Conservation (phyloP, 1,140 invertebrate genomes). For the Tetragonula clypearis region DNA sequence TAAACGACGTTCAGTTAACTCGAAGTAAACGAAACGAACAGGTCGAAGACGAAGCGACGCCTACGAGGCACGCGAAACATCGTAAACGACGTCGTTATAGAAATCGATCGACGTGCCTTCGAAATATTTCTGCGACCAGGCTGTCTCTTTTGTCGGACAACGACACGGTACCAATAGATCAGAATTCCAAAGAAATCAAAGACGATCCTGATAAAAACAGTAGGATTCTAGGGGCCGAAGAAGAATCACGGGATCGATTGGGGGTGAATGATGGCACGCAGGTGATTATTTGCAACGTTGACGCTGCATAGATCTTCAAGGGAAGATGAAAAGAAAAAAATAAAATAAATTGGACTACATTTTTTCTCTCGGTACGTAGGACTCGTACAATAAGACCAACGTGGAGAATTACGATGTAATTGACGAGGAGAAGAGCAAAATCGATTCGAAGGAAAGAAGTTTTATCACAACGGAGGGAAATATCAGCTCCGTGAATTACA, state of each 20-base stretch:
- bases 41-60: not conserved
- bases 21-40: constrained; percentile 7
- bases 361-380: not conserved
- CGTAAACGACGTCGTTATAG: constrained; percentile 41
- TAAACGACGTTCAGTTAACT: not conserved
- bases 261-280: not conserved
- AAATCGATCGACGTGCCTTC: constrained; percentile 16
- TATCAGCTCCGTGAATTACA: not conserved
- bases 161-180: not conserved
- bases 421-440: not conserved
- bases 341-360: not conserved
- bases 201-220: not conserved
- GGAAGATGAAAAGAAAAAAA: no score
- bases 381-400: not conserved
- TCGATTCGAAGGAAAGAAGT: not conserved
- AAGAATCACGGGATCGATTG: not conserved
- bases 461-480: not conserved
- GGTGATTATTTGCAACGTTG: not conserved
- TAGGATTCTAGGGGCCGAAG: not conserved
- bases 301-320: not conserved
- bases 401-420: not conserved
- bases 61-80: constrained; percentile 44
- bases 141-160: not conserved
- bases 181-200: not conserved
- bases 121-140: no score